These are phyloP conservation scores for Haemorhous mexicanus DNA, from an alignment of 2,113 vertebrate genomes.

Conservation along the genomic window DNA sequence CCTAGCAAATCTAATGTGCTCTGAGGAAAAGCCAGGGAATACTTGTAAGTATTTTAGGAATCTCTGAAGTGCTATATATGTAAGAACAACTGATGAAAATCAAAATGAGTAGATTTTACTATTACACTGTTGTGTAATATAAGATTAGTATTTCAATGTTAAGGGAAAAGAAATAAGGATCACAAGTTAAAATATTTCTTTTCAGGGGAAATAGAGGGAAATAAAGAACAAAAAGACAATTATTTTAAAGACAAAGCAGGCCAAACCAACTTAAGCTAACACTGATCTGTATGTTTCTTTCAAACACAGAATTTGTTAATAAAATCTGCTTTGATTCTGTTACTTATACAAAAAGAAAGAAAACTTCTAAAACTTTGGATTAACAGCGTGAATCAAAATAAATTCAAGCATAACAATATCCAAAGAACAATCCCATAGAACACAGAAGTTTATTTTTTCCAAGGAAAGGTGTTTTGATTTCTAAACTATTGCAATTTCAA, in stretches of 20 bases:
- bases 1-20: neutral
- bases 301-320: neutral
- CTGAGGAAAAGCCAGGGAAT: neutral
- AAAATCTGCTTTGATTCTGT: neutral
- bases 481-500: neutral
- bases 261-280: neutral
- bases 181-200: neutral
- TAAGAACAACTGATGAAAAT: neutral
- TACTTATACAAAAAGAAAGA: neutral
- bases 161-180: neutral
- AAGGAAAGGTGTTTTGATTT: neutral
- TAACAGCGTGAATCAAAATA: neutral
- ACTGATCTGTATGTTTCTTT: neutral
- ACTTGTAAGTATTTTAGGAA: neutral
- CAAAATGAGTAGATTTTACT: neutral
- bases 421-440: neutral
- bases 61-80: neutral
- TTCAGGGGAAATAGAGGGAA: neutral
- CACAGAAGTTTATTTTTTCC: neutral
- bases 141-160: neutral
- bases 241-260: neutral
- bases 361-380: neutral
- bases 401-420: neutral
- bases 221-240: neutral
- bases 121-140: neutral